Conservation (phyloP, 2,888 invertebrate species). For the Sturmia bella region DNA sequence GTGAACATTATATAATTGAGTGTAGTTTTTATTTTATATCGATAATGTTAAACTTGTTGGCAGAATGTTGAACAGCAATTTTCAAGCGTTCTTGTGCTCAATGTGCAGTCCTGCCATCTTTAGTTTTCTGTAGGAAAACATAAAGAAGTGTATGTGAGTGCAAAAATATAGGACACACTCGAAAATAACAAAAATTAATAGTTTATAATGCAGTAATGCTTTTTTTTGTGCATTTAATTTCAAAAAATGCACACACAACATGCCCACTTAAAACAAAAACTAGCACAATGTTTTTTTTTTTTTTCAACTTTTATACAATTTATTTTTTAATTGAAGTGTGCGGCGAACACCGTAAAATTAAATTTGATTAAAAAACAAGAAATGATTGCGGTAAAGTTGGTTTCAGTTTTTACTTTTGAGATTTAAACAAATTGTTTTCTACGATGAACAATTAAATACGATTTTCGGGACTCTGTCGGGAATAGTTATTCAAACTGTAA, state of each 20-base stretch:
- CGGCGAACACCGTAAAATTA: conserved; percentile 1
- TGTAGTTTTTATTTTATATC: no score
- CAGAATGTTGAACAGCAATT: not conserved
- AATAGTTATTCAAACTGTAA: no score
- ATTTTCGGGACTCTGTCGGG: no score
- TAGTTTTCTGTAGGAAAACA: no score
- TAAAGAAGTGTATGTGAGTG: not conserved
- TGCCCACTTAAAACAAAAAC: conserved; percentile 23
- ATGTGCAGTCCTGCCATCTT: no score
- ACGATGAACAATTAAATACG: not conserved
- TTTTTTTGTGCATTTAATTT: not conserved
- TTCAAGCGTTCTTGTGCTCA: not conserved
- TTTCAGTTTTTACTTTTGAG: not conserved
- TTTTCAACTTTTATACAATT: conserved; percentile 20
- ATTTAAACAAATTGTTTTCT: not conserved
- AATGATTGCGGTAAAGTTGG: not conserved
- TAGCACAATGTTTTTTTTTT: conserved; percentile 20
- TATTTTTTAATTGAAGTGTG: conserved; percentile 16
- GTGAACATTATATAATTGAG: no score
- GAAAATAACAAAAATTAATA: conserved; percentile 15
- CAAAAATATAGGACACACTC: not conserved
- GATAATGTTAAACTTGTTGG: no score
- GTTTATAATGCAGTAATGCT: conserved; percentile 7
- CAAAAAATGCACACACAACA: conserved; percentile 3
- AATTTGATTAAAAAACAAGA: conserved; percentile 2